phyloP scores from a whole-genome alignment of 2,888 invertebrate genomes.

The Idaea aversata region DNA sequence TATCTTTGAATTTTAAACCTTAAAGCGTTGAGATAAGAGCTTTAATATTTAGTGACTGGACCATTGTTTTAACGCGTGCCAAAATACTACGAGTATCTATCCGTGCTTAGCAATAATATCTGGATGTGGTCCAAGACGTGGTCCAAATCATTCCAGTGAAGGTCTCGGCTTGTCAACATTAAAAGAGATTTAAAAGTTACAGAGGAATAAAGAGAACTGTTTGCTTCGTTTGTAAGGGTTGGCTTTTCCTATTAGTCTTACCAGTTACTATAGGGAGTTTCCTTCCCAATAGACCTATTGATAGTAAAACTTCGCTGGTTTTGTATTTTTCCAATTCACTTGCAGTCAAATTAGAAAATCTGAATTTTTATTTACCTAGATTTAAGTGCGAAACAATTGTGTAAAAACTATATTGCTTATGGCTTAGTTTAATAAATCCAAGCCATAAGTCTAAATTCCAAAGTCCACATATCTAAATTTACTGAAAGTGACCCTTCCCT shows the following conservation, averaged over 20 bases:
- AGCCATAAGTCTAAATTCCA: too few species aligned
- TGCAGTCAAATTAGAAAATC: too few species aligned
- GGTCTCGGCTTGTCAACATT: background rate
- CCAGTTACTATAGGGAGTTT: background rate
- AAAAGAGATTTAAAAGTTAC: background rate
- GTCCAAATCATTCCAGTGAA: constrained; percentile 20
- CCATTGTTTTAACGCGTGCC: constrained; percentile 38
- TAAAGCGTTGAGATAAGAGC: constrained; percentile 29
- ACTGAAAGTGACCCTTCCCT: too few species aligned
- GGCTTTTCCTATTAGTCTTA: background rate
- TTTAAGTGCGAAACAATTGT: too few species aligned
- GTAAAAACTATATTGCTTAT: too few species aligned
- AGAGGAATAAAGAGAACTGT: background rate
- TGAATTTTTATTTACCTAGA: too few species aligned
- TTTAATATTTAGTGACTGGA: background rate
- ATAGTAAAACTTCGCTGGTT: too few species aligned
- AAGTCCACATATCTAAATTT: too few species aligned
- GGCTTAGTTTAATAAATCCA: too few species aligned
- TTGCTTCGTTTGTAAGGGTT: background rate
- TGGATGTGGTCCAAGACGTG: constrained; percentile 51
- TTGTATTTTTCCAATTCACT: too few species aligned
- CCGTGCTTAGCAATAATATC: constrained; percentile 48
- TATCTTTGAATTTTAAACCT: constrained; percentile 24
- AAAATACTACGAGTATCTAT: constrained; percentile 40
- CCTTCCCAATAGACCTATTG: too few species aligned